Evolutionary conservation across 92 coral and sea anemone species (phyloP), one percentile per base, ranked within the genome.

Genomic region (Epizoanthus ramosus): DNA sequence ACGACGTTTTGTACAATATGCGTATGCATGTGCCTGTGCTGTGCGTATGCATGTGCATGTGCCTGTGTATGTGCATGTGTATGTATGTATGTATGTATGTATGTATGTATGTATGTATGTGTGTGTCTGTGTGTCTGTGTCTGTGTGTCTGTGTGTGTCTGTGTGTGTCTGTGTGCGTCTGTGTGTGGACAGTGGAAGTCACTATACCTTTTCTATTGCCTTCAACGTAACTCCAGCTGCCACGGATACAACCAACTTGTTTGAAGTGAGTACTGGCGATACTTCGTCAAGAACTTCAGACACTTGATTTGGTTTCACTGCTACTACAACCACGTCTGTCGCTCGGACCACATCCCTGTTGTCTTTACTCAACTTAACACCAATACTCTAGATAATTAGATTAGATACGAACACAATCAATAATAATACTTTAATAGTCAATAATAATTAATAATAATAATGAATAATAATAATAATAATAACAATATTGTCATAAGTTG

Each of bases 181-280:
- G 43, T 37, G 0, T 37, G 24, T 59, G 39, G 13, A 33, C 71
- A 75, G 21, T 1, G 28, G 41, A 75, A 75, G 63, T 6, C 33
- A 70, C 18, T n/a, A 4, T 57, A 87, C 90, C 86, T 81, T 57
- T 75, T 87, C 90, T 86, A 87, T 87, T 63, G 81, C 58, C 13
- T 66, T 79, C 2, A 87, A 39, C 8, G 85, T 75, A n/a, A 87
- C 87, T 65, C 90, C 90, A 0, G 90, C 90, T 18, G 90, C 90
- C 25, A 87, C 24, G 3, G 90, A 87, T 21, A 87, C 90, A 10
- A 87, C 68, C 58, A 87, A 72, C 35, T 87, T 87, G 8, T 87
- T 60, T 71, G 79, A 75, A 6, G 83, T 74, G 71, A 87, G 71
- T 5, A 81, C 39, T 2, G 90, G 90, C 17, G 90, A 79, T 9